Base-by-base conservation (phyloP, 2,888 invertebrate species). In the Cancer borealis region DNA sequence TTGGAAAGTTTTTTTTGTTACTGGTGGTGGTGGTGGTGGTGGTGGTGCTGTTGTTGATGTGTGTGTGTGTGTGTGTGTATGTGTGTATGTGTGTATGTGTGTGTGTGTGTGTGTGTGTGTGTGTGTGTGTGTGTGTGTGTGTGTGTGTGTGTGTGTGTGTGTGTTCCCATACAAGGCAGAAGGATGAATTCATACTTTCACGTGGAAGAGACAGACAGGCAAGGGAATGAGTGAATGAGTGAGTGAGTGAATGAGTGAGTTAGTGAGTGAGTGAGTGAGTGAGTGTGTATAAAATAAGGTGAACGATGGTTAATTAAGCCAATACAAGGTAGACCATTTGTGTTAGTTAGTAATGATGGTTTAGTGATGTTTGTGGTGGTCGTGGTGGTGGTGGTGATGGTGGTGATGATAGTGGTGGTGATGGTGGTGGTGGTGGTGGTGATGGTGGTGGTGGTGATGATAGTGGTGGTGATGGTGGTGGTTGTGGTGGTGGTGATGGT, bases 111-210 rank as follows among this genome's bases (percentile, higher is more conserved):
- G 91, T 66, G 91, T 60, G 91, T 91, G 91, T 91, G 91, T 91
- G 90, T 90, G 91, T 91, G 66, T 39, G 66, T 91, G 66, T 91
- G 91, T 91, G 45, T 91, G 66, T 91, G 45, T 91, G 91, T 91
- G 12, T 66, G 91, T 91, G 14, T 91, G 66, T 91, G 91, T 91
- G 45, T 91, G 66, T 91, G 45, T 91, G 91, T 91, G 12, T 66
- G 91, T 91, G 14, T 91, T 26, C 39, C 3, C 30, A 30, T 89
- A n/a, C 45, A 47, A 54, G 21, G 46, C 47, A 14, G 39, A 47
- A 49, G 21, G 88, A 14, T 46, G 14, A 49, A 88, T 2, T 47
- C 6, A 17, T 45, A 47, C 3, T 5, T 45, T 3, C n/a, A 46
- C 1, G 14, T n/a, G 45, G 21, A 12, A 21, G 1, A 45, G 73